These are phyloP conservation scores for Ornithorhynchus anatinus DNA, from an alignment of 2,113 vertebrate genomes.

Conservation along the genomic window DNA sequence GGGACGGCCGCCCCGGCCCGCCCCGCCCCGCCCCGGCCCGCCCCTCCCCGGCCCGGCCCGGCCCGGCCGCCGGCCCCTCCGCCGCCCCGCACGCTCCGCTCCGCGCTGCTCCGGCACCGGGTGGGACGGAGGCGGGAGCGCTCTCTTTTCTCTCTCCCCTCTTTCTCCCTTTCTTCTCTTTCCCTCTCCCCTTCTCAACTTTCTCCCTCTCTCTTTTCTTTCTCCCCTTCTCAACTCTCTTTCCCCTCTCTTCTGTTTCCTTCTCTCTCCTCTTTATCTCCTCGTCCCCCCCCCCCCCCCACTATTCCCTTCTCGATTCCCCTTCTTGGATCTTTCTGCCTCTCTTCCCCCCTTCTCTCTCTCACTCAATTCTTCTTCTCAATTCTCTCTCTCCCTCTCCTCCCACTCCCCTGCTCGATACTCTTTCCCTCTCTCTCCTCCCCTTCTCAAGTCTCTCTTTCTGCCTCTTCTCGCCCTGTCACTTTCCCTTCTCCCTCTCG, in stretches of 20 bases:
- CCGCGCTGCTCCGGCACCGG: neutral
- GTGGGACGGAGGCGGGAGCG: neutral
- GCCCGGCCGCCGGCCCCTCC: neutral
- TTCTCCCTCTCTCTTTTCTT: too few species aligned
- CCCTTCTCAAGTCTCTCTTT: too few species aligned
- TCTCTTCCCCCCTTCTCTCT: conserved; percentile 18
- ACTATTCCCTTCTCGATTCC: too few species aligned
- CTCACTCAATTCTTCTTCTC: conserved; percentile 1
- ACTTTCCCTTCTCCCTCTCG: conserved; percentile 24
- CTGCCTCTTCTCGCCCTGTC: too few species aligned
- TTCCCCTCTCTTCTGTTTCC: too few species aligned
- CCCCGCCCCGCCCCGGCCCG: neutral
- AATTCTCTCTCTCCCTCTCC: neutral
- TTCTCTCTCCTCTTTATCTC: too few species aligned
- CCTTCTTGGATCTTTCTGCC: conserved; percentile 42
- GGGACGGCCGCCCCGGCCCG: neutral
- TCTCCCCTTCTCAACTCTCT: too few species aligned
- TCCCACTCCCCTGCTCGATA: neutral
- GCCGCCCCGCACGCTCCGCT: neutral
- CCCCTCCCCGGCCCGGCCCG: neutral
- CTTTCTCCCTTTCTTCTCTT: neutral
- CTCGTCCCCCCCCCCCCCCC: too few species aligned
- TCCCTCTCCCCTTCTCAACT: neutral
- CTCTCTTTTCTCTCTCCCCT: neutral
- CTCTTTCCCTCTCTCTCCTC: neutral